Percentiles rank a stretch among this genome's conserved stretches.
Evolutionary conservation across 2,888 invertebrate genomes (phyloP).

Genomic region (Panopea generosa): DNA sequence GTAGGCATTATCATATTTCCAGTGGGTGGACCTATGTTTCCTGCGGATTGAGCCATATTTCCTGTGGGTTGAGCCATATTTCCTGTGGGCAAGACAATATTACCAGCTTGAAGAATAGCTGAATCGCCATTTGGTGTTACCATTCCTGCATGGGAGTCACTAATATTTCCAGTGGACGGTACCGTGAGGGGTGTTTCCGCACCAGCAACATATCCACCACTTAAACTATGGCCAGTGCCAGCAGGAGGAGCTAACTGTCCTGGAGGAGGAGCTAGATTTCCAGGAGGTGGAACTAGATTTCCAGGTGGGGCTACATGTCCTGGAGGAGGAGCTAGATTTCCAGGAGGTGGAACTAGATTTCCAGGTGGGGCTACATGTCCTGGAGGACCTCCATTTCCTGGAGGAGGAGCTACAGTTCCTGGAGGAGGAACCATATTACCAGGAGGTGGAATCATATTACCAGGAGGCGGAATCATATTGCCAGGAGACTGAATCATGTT

Average conservation of each 20-base stretch:
- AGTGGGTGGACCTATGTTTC: background rate
- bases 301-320: no score
- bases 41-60: background rate
- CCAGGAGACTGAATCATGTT: conserved; percentile 6
- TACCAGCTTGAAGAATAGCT: conserved; percentile 45
- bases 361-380: no score
- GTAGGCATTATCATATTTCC: background rate
- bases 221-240: no score
- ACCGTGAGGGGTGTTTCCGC: no score
- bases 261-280: no score
- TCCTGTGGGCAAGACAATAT: background rate
- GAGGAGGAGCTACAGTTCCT: conserved; percentile 12
- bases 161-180: no score
- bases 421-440: background rate
- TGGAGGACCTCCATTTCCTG: no score
- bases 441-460: background rate
- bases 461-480: conserved; percentile 7
- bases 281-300: background rate
- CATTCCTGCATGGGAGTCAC: no score
- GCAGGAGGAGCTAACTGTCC: no score
- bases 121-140: conserved; percentile 29
- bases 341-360: background rate
- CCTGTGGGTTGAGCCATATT: background rate
- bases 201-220: no score
- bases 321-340: no score